Conservation (phyloP, 2,797 vertebrate genomes). For the Strix occidentalis region DNA sequence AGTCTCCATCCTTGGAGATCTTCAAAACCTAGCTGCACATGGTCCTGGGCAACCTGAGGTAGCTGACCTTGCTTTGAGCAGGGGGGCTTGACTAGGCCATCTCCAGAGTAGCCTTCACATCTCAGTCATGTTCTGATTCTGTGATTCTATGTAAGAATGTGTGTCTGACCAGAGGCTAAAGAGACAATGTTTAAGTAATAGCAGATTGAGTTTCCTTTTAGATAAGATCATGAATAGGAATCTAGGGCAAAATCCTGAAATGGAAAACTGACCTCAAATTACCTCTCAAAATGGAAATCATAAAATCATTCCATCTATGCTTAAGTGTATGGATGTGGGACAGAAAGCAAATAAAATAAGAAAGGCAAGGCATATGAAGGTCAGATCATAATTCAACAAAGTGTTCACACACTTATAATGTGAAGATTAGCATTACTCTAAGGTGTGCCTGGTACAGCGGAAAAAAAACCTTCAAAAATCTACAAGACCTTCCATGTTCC, state of each 20-base stretch:
- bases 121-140: neutral
- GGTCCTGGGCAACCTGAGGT: neutral
- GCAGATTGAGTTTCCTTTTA: neutral
- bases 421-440: neutral
- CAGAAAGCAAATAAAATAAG: neutral
- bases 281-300: neutral
- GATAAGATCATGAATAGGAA: neutral
- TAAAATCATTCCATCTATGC: neutral
- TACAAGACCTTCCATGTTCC: neutral
- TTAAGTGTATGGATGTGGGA: neutral
- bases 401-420: neutral
- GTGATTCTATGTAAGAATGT: neutral
- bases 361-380: neutral
- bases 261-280: neutral
- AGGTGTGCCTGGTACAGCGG: neutral
- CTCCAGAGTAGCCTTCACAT: neutral
- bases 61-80: neutral
- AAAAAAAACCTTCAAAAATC: neutral
- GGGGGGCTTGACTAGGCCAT: neutral
- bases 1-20: neutral
- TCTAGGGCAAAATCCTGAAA: neutral
- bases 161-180: neutral
- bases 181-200: neutral
- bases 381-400: neutral
- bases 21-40: neutral